Percentiles rank a stretch among this genome's conserved stretches.
These are phyloP conservation scores for Cavia aperea DNA, from an alignment of 2,113 vertebrate genomes.

Conservation along the genomic window DNA sequence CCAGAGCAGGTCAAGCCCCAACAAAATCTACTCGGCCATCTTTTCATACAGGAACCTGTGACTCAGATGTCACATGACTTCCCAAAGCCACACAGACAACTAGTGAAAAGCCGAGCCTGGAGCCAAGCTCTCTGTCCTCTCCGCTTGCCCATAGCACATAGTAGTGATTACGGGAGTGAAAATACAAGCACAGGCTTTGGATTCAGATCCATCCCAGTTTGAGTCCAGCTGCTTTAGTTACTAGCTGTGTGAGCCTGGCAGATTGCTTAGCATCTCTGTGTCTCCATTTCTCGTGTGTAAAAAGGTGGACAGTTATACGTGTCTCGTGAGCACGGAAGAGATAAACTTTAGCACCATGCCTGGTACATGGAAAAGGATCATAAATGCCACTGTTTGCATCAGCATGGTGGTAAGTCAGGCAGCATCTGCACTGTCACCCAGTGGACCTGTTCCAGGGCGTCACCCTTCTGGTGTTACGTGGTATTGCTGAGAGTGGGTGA, in stretches of 20 bases:
- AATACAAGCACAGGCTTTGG: not conserved
- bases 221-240: not conserved
- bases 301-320: not conserved
- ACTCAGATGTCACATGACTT: not conserved
- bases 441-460: not conserved
- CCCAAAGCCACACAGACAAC: not conserved
- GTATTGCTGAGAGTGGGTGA: rapidly evolving
- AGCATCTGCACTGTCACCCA: rapidly evolving
- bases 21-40: not conserved
- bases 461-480: no score
- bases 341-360: not conserved
- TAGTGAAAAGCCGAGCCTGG: not conserved
- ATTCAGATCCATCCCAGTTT: not conserved
- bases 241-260: not conserved
- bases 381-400: not conserved
- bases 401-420: not conserved
- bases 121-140: not conserved
- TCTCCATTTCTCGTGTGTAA: not conserved
- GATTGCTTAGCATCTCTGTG: not conserved
- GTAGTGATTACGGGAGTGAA: no score
- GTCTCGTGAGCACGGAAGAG: not conserved
- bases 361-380: not conserved
- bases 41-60: not conserved
- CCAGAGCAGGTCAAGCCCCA: not conserved
- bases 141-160: rapidly evolving